These are phyloP conservation scores for Monopterus albus DNA, from an alignment of 2,113 vertebrate species.

Conservation along the genomic window DNA sequence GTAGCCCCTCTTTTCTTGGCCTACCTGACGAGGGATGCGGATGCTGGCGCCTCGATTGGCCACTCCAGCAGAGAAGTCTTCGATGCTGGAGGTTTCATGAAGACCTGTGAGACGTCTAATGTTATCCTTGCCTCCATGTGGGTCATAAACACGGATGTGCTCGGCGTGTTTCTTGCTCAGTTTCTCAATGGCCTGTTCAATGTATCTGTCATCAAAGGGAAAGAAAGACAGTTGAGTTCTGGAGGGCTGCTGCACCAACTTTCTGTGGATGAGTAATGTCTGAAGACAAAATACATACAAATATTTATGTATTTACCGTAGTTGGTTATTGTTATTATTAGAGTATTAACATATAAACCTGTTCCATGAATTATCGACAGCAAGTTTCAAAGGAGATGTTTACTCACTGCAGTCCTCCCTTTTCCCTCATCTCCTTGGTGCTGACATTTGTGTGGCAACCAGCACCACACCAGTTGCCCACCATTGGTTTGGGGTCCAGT, in stretches of 20 bases:
- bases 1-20: conserved; percentile 80
- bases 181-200: conserved; percentile 81
- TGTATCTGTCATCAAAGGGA: conserved; percentile 49
- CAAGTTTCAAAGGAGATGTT: background rate
- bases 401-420: conserved; percentile 65
- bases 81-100: conserved; percentile 83
- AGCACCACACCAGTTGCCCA: conserved; percentile 73
- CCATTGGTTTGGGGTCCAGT: conserved; percentile 86
- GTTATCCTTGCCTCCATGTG: conserved; percentile 82
- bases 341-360: background rate
- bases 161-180: conserved; percentile 78
- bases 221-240: background rate
- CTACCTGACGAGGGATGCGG: conserved; percentile 85
- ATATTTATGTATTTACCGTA: no score
- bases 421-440: conserved; percentile 78
- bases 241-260: background rate
- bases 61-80: conserved; percentile 81
- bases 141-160: conserved; percentile 83
- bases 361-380: background rate
- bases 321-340: no score
- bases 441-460: conserved; percentile 80
- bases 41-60: conserved; percentile 83
- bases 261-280: background rate
- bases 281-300: no score
- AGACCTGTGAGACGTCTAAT: conserved; percentile 80